A percentile compares a stretch with the other conserved stretches of the same genome.
phyloP scores from a whole-genome alignment of 2,113 vertebrate genomes.

The Aplodontia rufa region DNA sequence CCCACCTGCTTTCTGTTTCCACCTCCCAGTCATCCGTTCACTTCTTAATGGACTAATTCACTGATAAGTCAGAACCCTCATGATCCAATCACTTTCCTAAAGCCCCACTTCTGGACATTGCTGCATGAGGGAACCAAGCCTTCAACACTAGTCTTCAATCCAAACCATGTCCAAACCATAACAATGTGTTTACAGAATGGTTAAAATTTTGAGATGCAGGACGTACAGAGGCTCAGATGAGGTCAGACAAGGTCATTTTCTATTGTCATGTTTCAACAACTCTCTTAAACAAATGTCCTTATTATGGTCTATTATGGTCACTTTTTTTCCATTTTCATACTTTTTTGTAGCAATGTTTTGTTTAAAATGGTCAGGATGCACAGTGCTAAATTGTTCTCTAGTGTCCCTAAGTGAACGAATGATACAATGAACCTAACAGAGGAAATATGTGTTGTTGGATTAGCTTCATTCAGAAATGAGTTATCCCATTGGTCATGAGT shows the following conservation, averaged over 20 bases:
- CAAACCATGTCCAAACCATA: too few relatives aligned
- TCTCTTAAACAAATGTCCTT: not conserved
- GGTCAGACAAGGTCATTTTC: not conserved
- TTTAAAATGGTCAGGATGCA: not conserved
- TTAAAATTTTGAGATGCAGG: not conserved
- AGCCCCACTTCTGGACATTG: too few relatives aligned
- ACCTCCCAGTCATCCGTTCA: too few relatives aligned
- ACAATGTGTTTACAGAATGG: not conserved
- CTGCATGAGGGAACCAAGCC: too few relatives aligned
- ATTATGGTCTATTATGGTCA: not conserved
- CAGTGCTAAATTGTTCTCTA: not conserved
- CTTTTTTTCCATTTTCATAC: not conserved
- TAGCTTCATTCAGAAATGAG: not conserved
- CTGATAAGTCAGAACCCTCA: too few relatives aligned
- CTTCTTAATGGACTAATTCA: too few relatives aligned
- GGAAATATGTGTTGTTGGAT: not conserved
- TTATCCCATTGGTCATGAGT: not conserved
- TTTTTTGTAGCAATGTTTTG: not conserved
- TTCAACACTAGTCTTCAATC: too few relatives aligned
- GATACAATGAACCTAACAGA: not conserved
- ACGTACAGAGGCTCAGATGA: not conserved
- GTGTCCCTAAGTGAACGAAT: not conserved
- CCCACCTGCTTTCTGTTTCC: too few relatives aligned
- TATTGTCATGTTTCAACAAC: not conserved
- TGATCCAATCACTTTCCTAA: too few relatives aligned